Base-by-base conservation (phyloP, 1,140 invertebrate species). In the Tetramorium simillimum region DNA sequence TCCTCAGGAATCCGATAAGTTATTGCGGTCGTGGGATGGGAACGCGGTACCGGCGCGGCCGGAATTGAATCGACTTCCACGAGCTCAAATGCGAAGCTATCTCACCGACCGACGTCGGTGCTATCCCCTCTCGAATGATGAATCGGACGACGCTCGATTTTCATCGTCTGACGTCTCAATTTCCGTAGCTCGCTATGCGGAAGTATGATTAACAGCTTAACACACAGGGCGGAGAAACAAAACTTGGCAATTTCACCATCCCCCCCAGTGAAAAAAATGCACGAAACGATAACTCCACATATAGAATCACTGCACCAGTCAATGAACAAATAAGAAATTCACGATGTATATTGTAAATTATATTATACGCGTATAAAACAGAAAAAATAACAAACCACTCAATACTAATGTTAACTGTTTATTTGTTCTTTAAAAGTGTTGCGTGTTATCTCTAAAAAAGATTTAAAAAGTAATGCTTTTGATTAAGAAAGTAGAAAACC, bases 1-100 rank as follows among this genome's bases (percentile, higher is more conserved):
- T 84, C 53, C 33, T 84, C n/a, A 75, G 69, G 73, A 89, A 85
- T 78, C 78, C 56, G 40, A 88, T 89, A 88, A 88, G 87, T 87
- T 77, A 67, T 65, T 40, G 40, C 58, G 69, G 12, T n/a, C 21
- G 2, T 60, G 60, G 53, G 33, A 40, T 28, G 69, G n/a, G n/a
- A 84, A 60, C 56, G 65, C 85, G 77, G 80, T 72, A 46, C 16
- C 37, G 33, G 33, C 33, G 16, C 53, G 67, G 88, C 76, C 33
- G 72, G 75, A 87, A 85, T 87, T 87, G 75, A 75, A 82, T 89
- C 24, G 80, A 70, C 40, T 70, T 12, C 24, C 16, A 70, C 43
- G 24, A 49, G 51, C 51, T 80, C 18, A 33, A 65, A 56, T 21
- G 28, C 24, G 80, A 75, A 73, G 43, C 53, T 65, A 53, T 24